Percentiles rank a stretch among this genome's conserved stretches.
Evolutionary conservation across 2,888 invertebrate species (phyloP).

Genomic region (Nemurella pictetii): DNA sequence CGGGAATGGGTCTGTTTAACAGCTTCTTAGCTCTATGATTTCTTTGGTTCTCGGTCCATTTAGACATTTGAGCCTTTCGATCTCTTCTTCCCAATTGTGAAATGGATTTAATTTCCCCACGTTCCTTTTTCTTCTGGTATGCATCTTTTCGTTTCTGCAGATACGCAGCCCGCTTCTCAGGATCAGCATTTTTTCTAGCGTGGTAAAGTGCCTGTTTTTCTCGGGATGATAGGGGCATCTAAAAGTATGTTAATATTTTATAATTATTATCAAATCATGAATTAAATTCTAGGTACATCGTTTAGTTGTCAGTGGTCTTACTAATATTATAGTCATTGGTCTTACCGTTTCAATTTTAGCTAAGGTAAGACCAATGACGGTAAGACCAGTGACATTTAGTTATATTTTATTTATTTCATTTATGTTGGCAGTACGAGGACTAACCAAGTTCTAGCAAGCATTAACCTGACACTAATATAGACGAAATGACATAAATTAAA

Average conservation of each 20-base stretch:
- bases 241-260: background rate
- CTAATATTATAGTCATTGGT: background rate
- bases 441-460: background rate
- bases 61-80: background rate
- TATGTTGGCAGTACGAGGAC: background rate
- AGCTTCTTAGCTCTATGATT: background rate
- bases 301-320: background rate
- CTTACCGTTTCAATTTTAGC: background rate
- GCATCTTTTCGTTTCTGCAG: background rate
- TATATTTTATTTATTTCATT: background rate
- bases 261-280: background rate
- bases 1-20: background rate
- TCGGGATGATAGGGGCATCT: background rate
- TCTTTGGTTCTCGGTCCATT: background rate
- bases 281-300: background rate
- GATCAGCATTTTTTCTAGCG: background rate
- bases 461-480: background rate
- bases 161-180: background rate
- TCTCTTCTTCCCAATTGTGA: background rate
- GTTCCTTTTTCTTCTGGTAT: background rate
- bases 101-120: background rate
- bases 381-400: background rate
- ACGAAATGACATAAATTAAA: background rate
- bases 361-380: background rate
- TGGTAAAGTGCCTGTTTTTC: background rate